A percentile compares a stretch with the other conserved stretches of the same genome.
These are phyloP conservation scores for Psilopogon haemacephalus DNA, from an alignment of 2,113 vertebrate genomes.

Conservation along the genomic window DNA sequence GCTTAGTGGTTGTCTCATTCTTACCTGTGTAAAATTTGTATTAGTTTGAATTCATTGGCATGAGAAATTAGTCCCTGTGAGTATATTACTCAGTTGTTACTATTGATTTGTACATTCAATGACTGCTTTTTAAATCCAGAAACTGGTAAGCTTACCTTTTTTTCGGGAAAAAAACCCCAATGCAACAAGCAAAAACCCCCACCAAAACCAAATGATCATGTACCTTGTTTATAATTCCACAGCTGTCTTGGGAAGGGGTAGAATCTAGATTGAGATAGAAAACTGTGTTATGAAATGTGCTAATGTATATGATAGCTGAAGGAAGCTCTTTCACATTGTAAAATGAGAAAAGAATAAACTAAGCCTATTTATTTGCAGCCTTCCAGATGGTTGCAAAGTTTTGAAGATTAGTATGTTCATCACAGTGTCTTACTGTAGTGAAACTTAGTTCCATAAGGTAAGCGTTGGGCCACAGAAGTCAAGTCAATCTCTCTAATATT, in stretches of 20 bases:
- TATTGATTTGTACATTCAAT: neutral
- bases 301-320: neutral
- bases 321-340: conserved; percentile 7
- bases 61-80: neutral
- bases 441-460: conserved; percentile 4
- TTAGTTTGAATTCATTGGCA: neutral
- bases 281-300: neutral
- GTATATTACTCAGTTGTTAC: neutral
- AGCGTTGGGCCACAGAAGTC: neutral
- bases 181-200: too few species aligned
- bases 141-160: neutral
- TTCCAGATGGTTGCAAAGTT: neutral
- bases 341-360: neutral
- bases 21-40: neutral
- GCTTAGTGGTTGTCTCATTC: neutral
- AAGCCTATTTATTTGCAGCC: neutral
- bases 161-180: too few species aligned
- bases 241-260: neutral
- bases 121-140: neutral
- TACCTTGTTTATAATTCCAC: neutral
- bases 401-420: conserved; percentile 23
- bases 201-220: accelerated
- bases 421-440: neutral
- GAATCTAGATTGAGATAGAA: neutral
- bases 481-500: conserved; percentile 47